Evolutionary conservation across 2,888 invertebrate genomes (phyloP).

Genomic region (Oscheius onirici): DNA sequence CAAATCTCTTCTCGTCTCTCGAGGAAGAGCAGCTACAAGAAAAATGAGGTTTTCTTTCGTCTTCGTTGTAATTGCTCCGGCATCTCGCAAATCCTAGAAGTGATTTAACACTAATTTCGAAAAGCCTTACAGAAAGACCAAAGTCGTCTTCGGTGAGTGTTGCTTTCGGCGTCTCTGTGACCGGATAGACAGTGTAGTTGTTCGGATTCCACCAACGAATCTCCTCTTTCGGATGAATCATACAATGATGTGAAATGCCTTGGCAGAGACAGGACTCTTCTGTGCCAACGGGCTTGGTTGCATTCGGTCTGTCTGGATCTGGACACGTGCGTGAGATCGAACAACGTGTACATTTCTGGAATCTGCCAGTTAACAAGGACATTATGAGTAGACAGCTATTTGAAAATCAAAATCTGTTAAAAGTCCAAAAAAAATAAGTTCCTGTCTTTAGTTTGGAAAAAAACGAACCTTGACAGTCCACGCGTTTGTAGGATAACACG

Average conservation of each 20-base stretch:
- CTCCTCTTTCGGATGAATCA: conserved; percentile 60
- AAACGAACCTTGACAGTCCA: conserved; percentile 65
- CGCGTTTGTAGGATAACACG: conserved; percentile 66
- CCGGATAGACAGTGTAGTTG: conserved; percentile 67
- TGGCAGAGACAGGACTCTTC: conserved; percentile 65
- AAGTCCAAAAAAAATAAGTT: too few species aligned
- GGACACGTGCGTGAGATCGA: conserved; percentile 69
- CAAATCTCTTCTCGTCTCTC: conserved; percentile 57
- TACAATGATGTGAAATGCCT: conserved; percentile 69
- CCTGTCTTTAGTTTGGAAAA: too few species aligned
- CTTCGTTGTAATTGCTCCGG: conserved; percentile 70
- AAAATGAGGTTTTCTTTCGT: conserved; percentile 71
- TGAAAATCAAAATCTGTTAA: too few species aligned
- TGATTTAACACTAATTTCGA: not conserved
- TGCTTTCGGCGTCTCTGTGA: conserved; percentile 56
- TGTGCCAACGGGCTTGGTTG: conserved; percentile 43
- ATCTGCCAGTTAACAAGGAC: too few species aligned
- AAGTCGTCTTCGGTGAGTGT: conserved; percentile 63
- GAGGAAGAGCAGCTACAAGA: conserved; percentile 67
- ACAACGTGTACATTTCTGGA: conserved; percentile 65
- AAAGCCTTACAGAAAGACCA: conserved; percentile 44
- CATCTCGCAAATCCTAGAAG: conserved; percentile 65
- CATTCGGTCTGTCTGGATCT: conserved; percentile 68
- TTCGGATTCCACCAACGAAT: conserved; percentile 70
- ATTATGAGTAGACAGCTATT: too few species aligned